Percentiles rank a stretch among this genome's conserved stretches.
Conservation (phyloP, 2,888 invertebrate species). For the Enchytraeus crypticus region DNA sequence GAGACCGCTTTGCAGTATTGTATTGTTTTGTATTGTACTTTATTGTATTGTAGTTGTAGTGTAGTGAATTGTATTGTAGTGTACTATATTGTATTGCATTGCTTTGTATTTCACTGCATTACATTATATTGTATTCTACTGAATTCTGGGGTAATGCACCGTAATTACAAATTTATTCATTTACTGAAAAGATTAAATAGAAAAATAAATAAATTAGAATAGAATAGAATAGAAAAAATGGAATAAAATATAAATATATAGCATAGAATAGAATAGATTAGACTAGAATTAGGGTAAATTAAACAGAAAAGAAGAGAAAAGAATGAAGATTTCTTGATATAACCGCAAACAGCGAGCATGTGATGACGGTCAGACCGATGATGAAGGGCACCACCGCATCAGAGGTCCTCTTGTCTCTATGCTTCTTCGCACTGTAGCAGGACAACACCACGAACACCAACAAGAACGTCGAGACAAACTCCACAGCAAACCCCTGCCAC, state of each 20-base stretch:
- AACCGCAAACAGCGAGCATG: slow-evolving; percentile 9
- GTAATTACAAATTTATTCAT: too few species aligned
- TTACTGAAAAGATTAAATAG: neutral
- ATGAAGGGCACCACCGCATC: slow-evolving; percentile 3
- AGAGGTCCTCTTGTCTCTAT: neutral
- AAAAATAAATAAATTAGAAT: neutral
- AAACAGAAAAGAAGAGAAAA: neutral
- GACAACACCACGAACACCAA: slow-evolving; percentile 19
- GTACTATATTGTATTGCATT: too few species aligned
- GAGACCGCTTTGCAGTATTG: too few species aligned
- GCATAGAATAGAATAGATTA: neutral
- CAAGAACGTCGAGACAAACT: slow-evolving; percentile 18
- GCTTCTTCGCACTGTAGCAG: neutral
- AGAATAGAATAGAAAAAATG: neutral
- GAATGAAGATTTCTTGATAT: neutral
- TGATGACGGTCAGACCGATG: slow-evolving; percentile 7
- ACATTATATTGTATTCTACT: too few species aligned
- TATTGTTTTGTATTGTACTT: too few species aligned
- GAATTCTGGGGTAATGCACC: too few species aligned
- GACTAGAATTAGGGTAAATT: neutral
- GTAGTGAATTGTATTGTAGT: too few species aligned
- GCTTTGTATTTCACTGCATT: too few species aligned
- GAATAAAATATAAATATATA: neutral
- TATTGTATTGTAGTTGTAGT: too few species aligned
- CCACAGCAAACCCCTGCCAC: slow-evolving; percentile 18